Base-by-base conservation (phyloP, 2,888 invertebrate species). In the Dasysyrphus albostriatus region DNA sequence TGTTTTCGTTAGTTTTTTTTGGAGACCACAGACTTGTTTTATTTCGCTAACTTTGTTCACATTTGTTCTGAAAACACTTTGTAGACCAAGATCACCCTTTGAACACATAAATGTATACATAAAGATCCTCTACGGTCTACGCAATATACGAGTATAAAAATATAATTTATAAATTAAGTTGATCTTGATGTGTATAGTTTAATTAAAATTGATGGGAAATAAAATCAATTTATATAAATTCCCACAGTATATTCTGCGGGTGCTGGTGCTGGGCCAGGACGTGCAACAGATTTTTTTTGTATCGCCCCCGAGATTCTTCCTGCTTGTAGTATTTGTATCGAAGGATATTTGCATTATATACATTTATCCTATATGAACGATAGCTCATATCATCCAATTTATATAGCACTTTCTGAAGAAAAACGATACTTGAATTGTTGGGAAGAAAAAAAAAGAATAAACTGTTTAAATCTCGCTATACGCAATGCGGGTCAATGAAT, bases 201-300 rank as follows among this genome's bases (percentile, higher is more conserved):
- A 72, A 84, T 76, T 78, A 70, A 83, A 63, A 74, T 70, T 59
- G 39, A 76, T 74, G 74, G 65, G 78, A 70, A 61, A 54, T 65
- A 63, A 73, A 61, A 61, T 8, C 79, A 76, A 83, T 83, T 83
- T 61, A 83, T 69, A 72, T 67, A 6, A 72, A 76, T 88, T 88
- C 83, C 88, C 88, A 88, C 88, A 83, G 80, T 76, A 12, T 12
- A 76, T 73, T 83, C 83, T 88, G 88, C 88, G 88, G 83, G 88
- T 76, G 76, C 10, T 29, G 83, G 88, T 76, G 76, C 10, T 29
- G 5, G 5, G 14, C 10, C 51, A 54, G 69, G 83, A 83, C 47
- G 67, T 74, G 78, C 87, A 78, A 78, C 78, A 70, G 65, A 79
- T 87, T 85, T 78, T 77, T 80, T 75, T 70, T 69, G 24, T 61